phyloP scores from a whole-genome alignment of 2,888 invertebrate species.

The Hemistola chrysoprasaria region DNA sequence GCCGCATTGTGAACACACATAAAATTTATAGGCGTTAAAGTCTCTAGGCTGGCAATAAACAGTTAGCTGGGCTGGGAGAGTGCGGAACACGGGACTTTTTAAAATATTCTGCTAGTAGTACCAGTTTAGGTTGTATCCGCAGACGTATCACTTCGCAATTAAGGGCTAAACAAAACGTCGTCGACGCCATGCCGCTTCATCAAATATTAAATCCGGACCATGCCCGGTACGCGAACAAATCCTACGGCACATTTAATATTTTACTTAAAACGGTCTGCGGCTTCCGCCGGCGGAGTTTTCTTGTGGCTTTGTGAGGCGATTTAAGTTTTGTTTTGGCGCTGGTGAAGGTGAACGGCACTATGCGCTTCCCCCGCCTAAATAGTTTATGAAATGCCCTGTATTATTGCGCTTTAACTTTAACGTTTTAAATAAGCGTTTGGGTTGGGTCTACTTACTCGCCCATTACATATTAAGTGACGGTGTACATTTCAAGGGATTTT shows the following conservation, averaged over 20 bases:
- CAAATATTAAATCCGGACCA: conserved; percentile 67
- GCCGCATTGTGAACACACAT: conserved; percentile 65
- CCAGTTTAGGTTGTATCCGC: conserved; percentile 32
- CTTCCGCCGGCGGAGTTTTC: conserved; percentile 62
- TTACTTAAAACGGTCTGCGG: conserved; percentile 74
- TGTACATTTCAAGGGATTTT: conserved; percentile 15
- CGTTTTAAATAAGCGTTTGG: conserved; percentile 29
- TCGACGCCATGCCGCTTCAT: conserved; percentile 56
- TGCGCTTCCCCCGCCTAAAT: conserved; percentile 49
- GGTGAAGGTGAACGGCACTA: conserved; percentile 41
- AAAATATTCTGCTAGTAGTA: conserved; percentile 55
- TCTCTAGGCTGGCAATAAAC: conserved; percentile 70
- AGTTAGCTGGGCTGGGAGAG: conserved; percentile 48
- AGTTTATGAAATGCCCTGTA: conserved; percentile 53
- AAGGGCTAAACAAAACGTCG: conserved; percentile 67
- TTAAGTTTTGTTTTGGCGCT: conserved; percentile 68
- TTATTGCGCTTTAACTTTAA: conserved; percentile 35
- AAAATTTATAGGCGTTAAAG: conserved; percentile 76
- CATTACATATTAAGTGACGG: conserved; percentile 19
- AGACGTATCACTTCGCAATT: conserved; percentile 65
- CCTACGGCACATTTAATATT: conserved; percentile 74
- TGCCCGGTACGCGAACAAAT: conserved; percentile 59
- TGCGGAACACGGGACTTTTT: conserved; percentile 53
- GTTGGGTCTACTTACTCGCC: conserved; percentile 21
- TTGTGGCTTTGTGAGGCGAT: conserved; percentile 55